phyloP scores from a whole-genome alignment of 2,797 vertebrate genomes.

The Rhabdophis nuchalis region DNA sequence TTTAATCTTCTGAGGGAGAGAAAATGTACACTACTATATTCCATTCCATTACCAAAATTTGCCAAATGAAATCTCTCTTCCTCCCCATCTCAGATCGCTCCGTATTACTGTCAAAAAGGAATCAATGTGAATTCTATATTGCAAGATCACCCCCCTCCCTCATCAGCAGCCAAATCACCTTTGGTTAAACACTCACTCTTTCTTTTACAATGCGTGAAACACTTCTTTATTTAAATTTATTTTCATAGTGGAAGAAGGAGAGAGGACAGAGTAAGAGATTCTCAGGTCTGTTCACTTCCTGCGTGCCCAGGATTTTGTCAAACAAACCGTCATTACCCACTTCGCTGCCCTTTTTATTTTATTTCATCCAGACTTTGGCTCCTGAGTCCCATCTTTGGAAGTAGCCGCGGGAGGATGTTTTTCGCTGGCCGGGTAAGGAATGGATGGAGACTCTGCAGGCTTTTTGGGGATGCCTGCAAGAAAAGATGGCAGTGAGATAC shows the following conservation, averaged over 20 bases:
- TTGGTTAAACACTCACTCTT: not conserved
- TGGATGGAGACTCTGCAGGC: not conserved
- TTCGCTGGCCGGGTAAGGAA: not conserved
- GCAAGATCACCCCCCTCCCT: not conserved
- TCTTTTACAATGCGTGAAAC: not conserved
- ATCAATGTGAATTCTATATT: not conserved
- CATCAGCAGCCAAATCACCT: not conserved
- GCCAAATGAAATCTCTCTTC: not conserved
- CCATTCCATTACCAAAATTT: not conserved
- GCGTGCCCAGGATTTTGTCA: not conserved
- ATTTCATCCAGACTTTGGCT: not conserved
- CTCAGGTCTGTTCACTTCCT: not conserved
- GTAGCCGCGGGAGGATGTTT: not conserved
- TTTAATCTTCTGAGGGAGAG: not conserved
- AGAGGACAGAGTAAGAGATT: not conserved
- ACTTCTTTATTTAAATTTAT: conserved; percentile 4
- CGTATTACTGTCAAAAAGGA: not conserved
- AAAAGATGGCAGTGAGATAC: not conserved
- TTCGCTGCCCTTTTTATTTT: not conserved
- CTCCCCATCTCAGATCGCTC: not conserved
- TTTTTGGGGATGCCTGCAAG: not conserved
- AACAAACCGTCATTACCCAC: not conserved
- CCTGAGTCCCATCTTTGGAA: not conserved
- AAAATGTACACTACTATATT: not conserved
- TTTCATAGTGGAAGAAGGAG: not conserved